phyloP scores from a whole-genome alignment of 2,797 vertebrate genomes.

The Fringilla coelebs region DNA sequence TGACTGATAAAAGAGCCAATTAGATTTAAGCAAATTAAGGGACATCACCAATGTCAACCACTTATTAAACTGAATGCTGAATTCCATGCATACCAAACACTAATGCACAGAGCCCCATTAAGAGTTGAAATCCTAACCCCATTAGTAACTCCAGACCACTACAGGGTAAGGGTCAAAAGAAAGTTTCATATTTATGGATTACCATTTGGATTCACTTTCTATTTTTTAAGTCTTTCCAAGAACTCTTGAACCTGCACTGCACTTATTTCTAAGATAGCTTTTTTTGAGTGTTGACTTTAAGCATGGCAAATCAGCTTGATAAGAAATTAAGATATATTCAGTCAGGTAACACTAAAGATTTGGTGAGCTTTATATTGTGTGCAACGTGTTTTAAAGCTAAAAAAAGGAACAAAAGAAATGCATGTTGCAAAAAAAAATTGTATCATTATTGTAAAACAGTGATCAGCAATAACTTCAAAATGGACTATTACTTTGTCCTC shows the following conservation, averaged over 20 bases:
- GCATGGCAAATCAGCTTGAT: not conserved
- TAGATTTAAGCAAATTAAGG: constrained; percentile 87
- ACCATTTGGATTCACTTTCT: constrained; percentile 73
- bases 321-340: not conserved
- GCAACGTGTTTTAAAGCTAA: not conserved
- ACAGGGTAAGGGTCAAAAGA: constrained; percentile 67
- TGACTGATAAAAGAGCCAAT: constrained; percentile 88
- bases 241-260: constrained; percentile 72
- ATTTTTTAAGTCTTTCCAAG: constrained; percentile 69
- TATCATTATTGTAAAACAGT: not conserved
- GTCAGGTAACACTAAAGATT: not conserved
- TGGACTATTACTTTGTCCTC: not conserved
- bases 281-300: not conserved
- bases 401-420: not conserved
- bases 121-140: constrained; percentile 79
- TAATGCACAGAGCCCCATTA: constrained; percentile 78
- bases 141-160: constrained; percentile 78
- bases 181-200: constrained; percentile 82
- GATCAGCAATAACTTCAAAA: not conserved
- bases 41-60: constrained; percentile 84
- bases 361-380: not conserved
- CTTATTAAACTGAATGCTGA: constrained; percentile 79
- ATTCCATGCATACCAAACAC: constrained; percentile 80
- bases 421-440: not conserved
- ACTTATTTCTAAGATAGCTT: constrained; percentile 37